A percentile compares a stretch with the other conserved stretches of the same genome.
These are phyloP conservation scores for Eulemur mongoz DNA, from an alignment of 2,797 vertebrate genomes.

Conservation along the genomic window DNA sequence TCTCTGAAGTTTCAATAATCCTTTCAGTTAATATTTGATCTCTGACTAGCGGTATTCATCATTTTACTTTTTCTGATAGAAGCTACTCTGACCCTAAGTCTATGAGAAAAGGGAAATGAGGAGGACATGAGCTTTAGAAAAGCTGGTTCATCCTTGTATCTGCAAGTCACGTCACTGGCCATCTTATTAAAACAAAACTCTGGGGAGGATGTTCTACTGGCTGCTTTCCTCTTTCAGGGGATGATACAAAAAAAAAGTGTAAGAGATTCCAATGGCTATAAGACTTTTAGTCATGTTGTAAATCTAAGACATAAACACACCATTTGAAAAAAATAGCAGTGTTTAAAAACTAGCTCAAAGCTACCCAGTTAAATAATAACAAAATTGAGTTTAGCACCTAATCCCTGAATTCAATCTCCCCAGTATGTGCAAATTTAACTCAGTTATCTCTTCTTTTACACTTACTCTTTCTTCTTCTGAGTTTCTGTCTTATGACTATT, in stretches of 20 bases:
- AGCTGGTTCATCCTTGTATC: neutral
- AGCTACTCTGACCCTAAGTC: neutral
- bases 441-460: neutral
- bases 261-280: neutral
- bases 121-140: neutral
- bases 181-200: neutral
- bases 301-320: neutral
- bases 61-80: slow-evolving; percentile 16
- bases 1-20: neutral
- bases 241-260: neutral
- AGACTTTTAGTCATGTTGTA: neutral
- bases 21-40: slow-evolving; percentile 44
- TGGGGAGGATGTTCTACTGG: neutral
- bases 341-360: neutral
- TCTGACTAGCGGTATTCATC: slow-evolving; percentile 40
- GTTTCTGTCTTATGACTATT: neutral
- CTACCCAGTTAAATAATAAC: neutral
- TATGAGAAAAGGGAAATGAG: neutral
- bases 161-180: neutral
- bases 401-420: neutral
- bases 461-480: neutral
- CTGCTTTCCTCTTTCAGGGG: neutral
- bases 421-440: neutral
- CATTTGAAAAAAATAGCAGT: neutral
- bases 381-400: neutral